Base-by-base conservation (phyloP, 2,797 vertebrate species). In the Leptoclinus maculatus region DNA sequence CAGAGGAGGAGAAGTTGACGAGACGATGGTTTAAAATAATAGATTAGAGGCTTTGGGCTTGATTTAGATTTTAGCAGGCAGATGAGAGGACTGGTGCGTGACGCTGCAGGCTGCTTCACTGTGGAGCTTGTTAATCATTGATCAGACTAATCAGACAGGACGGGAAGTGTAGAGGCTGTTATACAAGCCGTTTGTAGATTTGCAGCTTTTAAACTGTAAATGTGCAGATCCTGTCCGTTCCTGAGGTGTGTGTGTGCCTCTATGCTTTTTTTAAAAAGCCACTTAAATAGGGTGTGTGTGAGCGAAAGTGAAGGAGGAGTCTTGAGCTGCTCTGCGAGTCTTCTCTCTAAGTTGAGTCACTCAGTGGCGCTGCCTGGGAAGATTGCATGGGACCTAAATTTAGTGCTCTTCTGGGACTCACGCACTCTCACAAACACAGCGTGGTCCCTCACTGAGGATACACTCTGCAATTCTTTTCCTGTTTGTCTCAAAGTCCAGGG, bases 291-390 rank as follows among this genome's bases (percentile, higher is more conserved):
- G 36, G 82, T 51, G 78, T 78, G 89, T 76, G 81, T 59, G 64
- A 60, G 80, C 0, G 25, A 41, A 78, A 72, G 79, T n/a, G 80
- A 65, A 82, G 93, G 91, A 87, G 91, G 87, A 91, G 92, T 86
- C 63, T 62, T 4, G 21, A 34, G 11, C 54, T 51, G 53, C 32
- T 73, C 36, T 53, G 34, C 23, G 54, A 73, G 41, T 67, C 63
- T 79, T n/a, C 62, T 58, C 10, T 13, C 80, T 69, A 71, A 49
- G 69, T 76, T 87, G 77, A 89, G 77, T 91, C 89, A 88, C 78
- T 86, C 51, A 60, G 77, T 43, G 25, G 41, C 16, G 43, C 36
- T 75, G 74, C 80, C 73, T 90, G 90, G 84, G 87, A 89, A 85
- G 67, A 84, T 83, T 63, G 58, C 79, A 45, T 29, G 49, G 79